These are phyloP conservation scores for Hemicentrotus pulcherrimus DNA, from an alignment of 35 echinoderm and acorn worm species.

Conservation along the genomic window DNA sequence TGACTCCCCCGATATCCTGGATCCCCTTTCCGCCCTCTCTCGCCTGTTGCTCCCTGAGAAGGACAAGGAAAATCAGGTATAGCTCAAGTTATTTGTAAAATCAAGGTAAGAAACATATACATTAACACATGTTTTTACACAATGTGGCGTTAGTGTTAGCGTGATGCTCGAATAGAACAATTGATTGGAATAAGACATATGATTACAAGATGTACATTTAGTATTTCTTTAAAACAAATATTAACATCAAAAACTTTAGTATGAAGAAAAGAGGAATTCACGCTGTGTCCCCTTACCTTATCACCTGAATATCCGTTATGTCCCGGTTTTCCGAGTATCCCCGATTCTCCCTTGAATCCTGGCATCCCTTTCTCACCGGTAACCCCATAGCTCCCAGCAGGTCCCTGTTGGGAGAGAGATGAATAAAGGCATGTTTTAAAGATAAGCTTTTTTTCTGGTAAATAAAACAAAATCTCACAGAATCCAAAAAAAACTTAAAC, in stretches of 20 bases:
- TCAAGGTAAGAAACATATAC: no score
- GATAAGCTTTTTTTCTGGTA: no score
- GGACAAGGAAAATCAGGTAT: background rate
- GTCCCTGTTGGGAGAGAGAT: background rate
- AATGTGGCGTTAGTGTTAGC: no score
- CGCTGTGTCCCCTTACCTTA: background rate
- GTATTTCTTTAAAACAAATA: no score
- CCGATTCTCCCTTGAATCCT: conserved; percentile 13
- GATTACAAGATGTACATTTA: no score
- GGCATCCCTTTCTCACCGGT: background rate
- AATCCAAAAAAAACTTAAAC: no score
- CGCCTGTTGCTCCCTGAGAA: background rate
- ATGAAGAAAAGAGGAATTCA: background rate
- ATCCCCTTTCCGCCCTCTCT: conserved; percentile 36
- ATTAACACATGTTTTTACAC: no score
- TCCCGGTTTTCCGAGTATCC: background rate
- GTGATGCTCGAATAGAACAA: no score
- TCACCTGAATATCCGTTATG: conserved; percentile 3
- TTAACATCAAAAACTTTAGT: no score
- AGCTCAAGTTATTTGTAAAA: no score
- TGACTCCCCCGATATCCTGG: background rate
- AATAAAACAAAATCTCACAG: no score
- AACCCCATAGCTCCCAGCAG: background rate
- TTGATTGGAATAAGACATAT: no score
- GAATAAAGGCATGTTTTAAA: background rate